Conservation (phyloP, 2,888 invertebrate species). For the Apodemia zela region DNA sequence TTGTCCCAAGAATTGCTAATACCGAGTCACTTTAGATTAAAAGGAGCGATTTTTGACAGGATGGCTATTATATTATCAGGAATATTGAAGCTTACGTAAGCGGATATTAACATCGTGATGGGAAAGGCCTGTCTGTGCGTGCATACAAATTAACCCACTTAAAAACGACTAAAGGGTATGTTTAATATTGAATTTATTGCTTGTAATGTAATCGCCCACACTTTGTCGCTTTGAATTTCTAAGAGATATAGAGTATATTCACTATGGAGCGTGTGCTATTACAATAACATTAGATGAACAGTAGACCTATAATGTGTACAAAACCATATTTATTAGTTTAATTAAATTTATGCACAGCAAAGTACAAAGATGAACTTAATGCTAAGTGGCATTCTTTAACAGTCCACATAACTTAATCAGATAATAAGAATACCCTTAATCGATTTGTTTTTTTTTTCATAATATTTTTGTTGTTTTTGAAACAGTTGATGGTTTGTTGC, state of each 20-base stretch:
- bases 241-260: constrained; percentile 13
- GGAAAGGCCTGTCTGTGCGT: constrained; percentile 56
- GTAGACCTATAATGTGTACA: too few species aligned
- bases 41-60: constrained; percentile 68
- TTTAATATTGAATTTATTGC: constrained; percentile 52
- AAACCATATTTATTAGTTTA: too few species aligned
- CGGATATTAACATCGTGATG: constrained; percentile 73
- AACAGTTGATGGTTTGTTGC: too few species aligned
- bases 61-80: constrained; percentile 61
- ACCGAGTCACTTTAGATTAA: constrained; percentile 66
- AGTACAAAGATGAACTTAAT: too few species aligned
- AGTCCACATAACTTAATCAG: too few species aligned
- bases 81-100: constrained; percentile 64
- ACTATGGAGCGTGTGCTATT: too few species aligned
- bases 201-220: constrained; percentile 47
- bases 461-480: too few species aligned
- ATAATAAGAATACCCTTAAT: too few species aligned
- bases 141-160: constrained; percentile 67
- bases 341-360: too few species aligned
- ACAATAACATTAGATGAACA: too few species aligned
- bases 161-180: constrained; percentile 60
- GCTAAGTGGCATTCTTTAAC: too few species aligned
- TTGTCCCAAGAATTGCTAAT: constrained; percentile 45
- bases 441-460: too few species aligned
- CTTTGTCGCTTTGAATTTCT: constrained; percentile 37